Conservation (phyloP, 2,888 invertebrate species). For the Lottia scabra region DNA sequence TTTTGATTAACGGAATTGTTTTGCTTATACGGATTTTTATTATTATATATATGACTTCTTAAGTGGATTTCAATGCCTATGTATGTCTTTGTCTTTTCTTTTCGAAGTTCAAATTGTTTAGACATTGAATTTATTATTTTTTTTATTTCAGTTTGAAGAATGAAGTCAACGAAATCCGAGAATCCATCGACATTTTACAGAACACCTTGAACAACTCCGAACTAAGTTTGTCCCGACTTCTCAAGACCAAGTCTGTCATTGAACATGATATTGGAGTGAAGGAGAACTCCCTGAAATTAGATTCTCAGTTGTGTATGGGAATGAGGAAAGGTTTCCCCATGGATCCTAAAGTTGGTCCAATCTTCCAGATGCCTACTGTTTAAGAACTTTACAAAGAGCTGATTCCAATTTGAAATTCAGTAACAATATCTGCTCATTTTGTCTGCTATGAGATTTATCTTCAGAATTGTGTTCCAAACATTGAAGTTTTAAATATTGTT, state of each 20-base stretch:
- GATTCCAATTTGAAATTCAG: too few relatives aligned
- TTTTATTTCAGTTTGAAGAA: conserved; percentile 77
- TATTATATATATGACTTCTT: too few relatives aligned
- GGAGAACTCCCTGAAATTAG: conserved; percentile 88
- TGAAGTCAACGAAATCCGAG: conserved; percentile 87
- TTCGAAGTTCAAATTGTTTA: neutral
- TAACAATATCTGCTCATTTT: too few relatives aligned
- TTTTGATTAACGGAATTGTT: too few relatives aligned
- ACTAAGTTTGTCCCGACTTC: conserved; percentile 71
- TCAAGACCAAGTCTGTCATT: conserved; percentile 83
- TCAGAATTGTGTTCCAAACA: too few relatives aligned
- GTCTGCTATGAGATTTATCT: too few relatives aligned
- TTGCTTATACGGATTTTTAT: too few relatives aligned
- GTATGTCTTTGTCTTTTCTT: too few relatives aligned
- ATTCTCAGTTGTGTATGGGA: conserved; percentile 92
- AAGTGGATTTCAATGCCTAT: too few relatives aligned
- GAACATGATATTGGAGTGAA: conserved; percentile 88
- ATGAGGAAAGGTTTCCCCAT: conserved; percentile 87
- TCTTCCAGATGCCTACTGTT: conserved; percentile 54
- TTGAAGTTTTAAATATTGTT: too few relatives aligned
- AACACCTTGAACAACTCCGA: conserved; percentile 77
- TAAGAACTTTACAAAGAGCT: too few relatives aligned
- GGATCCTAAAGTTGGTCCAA: conserved; percentile 66
- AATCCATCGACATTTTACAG: conserved; percentile 83
- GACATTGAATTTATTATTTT: conserved; percentile 23